Base-by-base conservation (phyloP, 2,113 vertebrate species). In the Ciconia maguari region DNA sequence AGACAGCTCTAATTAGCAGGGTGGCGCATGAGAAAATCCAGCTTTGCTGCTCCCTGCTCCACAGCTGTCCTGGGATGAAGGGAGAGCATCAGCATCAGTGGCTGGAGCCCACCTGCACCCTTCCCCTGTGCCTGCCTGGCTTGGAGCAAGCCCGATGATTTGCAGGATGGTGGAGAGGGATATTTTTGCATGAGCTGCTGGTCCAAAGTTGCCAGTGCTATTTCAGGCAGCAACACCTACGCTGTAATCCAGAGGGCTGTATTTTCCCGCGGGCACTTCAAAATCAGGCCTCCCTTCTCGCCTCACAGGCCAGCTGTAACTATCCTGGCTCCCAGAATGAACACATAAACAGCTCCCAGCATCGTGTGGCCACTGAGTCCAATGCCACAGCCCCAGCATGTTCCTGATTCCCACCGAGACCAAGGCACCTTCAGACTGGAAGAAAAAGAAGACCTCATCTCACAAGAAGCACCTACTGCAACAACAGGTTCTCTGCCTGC, bases 181-280 rank as follows among this genome's bases (percentile, higher is more conserved):
- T 74, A 90, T 95, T 94, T 94, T 79, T 86, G 82, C 75, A 10
- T 69, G 54, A 96, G 93, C 96, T 94, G 70, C 94, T 68, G 44
- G 93, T 51, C 75, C 42, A 27, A 65, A 91, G 84, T 66, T 90
- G 58, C 82, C 79, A 41, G 76, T 9, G 58, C 93, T 96, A 95
- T 95, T 97, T 96, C 93, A 90, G 89, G 94, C 84, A 95, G 78
- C 87, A 95, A 91, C 95, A 96, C 96, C 94, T 93, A 96, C 94
- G 78, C 93, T 66, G 75, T 77, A 90, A 91, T 93, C 85, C 95
- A 95, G 55, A 90, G 91, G 79, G 91, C 89, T 88, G 79, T 54
- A 68, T 92, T 95, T 95, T 94, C 93, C 95, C 51, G 32, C 17
- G 75, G 87, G 82, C 85, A 77, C 82, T 94, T 95, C 90, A 85